Evolutionary conservation across 2,797 vertebrate genomes (phyloP).

Genomic region (Catharus ustulatus): DNA sequence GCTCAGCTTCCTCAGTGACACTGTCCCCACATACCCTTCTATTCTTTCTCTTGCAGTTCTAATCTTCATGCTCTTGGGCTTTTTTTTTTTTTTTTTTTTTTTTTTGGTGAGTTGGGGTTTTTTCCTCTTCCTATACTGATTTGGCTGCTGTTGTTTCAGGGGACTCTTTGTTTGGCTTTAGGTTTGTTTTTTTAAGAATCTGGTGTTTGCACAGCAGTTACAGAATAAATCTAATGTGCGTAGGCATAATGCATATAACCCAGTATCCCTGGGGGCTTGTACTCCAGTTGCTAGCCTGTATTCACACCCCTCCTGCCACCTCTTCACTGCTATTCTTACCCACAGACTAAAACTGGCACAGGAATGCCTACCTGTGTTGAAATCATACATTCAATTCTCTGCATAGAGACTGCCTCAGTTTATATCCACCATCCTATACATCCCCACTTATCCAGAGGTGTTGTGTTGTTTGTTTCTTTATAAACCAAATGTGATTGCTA

Average conservation of each 20-base stretch:
- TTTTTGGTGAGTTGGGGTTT: neutral
- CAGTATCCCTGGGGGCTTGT: neutral
- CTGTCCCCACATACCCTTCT: neutral
- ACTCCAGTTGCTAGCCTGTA: neutral
- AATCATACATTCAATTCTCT: neutral
- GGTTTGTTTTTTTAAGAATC: neutral
- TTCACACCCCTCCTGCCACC: slow-evolving; percentile 19
- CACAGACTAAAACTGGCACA: neutral
- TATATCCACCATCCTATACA: neutral
- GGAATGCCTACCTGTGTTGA: neutral
- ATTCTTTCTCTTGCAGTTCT: neutral
- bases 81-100: neutral
- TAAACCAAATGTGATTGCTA: neutral
- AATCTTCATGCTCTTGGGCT: neutral
- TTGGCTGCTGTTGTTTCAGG: neutral
- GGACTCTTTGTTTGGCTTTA: neutral
- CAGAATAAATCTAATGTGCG: rapidly evolving
- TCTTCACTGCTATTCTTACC: slow-evolving; percentile 39
- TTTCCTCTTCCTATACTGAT: neutral
- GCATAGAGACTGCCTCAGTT: neutral
- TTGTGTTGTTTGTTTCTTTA: neutral
- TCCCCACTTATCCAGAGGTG: neutral
- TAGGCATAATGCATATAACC: neutral
- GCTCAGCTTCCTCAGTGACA: neutral
- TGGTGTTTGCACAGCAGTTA: slow-evolving; percentile 22